These are phyloP conservation scores for Tinamus major DNA, from an alignment of 2,797 vertebrate genomes.

Conservation along the genomic window DNA sequence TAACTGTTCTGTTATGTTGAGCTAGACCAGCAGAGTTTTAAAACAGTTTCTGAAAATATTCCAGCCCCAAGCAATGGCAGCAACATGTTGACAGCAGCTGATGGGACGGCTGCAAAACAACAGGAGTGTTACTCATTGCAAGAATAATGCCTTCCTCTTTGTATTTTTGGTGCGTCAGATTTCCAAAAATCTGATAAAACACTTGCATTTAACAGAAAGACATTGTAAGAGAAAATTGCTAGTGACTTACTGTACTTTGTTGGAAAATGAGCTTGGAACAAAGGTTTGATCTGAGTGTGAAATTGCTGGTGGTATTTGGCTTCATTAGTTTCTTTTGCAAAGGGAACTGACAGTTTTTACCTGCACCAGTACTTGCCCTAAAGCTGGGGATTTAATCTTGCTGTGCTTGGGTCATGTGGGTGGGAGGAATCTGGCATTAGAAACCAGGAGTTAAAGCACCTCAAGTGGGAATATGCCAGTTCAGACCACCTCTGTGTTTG, in stretches of 20 bases:
- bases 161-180: not conserved
- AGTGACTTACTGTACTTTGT: not conserved
- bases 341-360: not conserved
- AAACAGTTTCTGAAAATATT: not conserved
- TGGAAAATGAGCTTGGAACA: not conserved
- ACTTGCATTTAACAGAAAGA: not conserved
- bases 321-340: not conserved
- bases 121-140: not conserved
- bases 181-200: not conserved
- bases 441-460: not conserved
- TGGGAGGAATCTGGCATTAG: not conserved
- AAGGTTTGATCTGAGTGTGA: not conserved
- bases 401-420: not conserved
- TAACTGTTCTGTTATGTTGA: not conserved
- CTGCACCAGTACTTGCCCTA: not conserved
- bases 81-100: not conserved
- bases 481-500: not conserved
- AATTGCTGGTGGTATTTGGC: not conserved
- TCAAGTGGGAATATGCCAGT: not conserved
- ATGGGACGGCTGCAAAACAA: not conserved
- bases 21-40: not conserved
- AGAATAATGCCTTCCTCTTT: not conserved
- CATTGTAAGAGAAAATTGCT: not conserved
- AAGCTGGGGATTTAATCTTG: not conserved
- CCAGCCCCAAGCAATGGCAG: not conserved